Percentiles rank a stretch among this genome's conserved stretches.
These are phyloP conservation scores for Seira ritae DNA, from an alignment of 2,888 invertebrate species.

Conservation along the genomic window DNA sequence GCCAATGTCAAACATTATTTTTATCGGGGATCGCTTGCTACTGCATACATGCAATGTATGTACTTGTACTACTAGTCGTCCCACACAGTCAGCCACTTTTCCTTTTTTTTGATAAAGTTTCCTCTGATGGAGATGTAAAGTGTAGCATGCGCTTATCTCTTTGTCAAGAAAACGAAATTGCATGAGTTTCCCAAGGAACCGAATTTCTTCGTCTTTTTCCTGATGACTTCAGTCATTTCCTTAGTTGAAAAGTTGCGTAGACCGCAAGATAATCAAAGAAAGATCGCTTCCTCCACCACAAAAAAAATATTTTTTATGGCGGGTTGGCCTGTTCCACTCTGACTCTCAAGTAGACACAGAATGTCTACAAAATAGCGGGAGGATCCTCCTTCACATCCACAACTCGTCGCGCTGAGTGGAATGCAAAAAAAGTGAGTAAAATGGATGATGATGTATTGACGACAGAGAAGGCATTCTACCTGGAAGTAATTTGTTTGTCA, in stretches of 20 bases:
- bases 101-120: not conserved
- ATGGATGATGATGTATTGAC: conserved; percentile 30
- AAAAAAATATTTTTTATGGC: not conserved
- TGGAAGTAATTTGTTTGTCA: conserved; percentile 41
- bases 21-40: not conserved
- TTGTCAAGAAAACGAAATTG: conserved; percentile 1
- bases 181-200: not conserved
- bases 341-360: no score
- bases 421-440: not conserved
- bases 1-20: not conserved
- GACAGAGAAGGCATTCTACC: not conserved
- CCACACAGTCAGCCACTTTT: not conserved
- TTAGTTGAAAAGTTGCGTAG: not conserved
- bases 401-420: not conserved
- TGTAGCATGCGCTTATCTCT: not conserved
- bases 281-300: not conserved
- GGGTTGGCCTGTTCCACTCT: not conserved
- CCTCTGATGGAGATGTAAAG: not conserved
- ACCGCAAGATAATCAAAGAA: conserved; percentile 14
- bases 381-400: not conserved
- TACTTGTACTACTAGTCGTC: no score
- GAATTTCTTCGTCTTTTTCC: not conserved
- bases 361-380: no score
- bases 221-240: not conserved
- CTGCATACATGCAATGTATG: no score